Base-by-base conservation (phyloP, 2,888 invertebrate species). In the Cyaniris semiargus region DNA sequence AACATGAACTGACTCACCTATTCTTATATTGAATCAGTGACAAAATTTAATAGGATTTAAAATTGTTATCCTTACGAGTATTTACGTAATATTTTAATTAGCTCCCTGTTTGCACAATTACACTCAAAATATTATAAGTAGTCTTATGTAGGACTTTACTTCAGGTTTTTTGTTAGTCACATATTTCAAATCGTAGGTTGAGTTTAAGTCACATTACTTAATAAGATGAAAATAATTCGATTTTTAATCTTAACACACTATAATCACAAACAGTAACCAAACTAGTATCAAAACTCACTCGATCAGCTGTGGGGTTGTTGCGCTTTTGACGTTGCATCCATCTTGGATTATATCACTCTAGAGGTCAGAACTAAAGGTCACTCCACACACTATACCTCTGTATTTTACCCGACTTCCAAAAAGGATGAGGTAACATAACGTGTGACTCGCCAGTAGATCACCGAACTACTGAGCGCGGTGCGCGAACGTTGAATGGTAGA, bases 361-460 rank as follows among this genome's bases (percentile, higher is more conserved):
- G 87, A 86, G 78, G 78, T 75, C 76, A 76, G 76, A 80, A 76
- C 38, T 76, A 77, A 76, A 78, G 77, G 79, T 66, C 60, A 66
- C 60, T 21, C 7, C 56, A 53, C 53, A 53, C 53, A 53, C 53
- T 53, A 53, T 15, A 53, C 18, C 53, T 5, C 18, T 15, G 18
- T 53, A 53, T 53, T 53, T 53, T 53, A 53, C 6, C 18, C 53
- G 53, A 53, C 53, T 53, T 53, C 53, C 53, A 18, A 53, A 53
- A 53, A 53, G 53, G 53, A 53, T 15, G 53, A n/a, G 7, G 7
- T 58, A 86, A 86, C 84, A 85, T 87, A 88, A 79, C 94, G 94
- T 94, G 92, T 93, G 89, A 88, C 87, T 91, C 83, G 86, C 89
- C 87, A 87, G 91, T 94, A 92, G 93, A 90, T 90, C 92, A 93